Conservation (phyloP, 2,888 invertebrate species). For the Oscheius onirici region DNA sequence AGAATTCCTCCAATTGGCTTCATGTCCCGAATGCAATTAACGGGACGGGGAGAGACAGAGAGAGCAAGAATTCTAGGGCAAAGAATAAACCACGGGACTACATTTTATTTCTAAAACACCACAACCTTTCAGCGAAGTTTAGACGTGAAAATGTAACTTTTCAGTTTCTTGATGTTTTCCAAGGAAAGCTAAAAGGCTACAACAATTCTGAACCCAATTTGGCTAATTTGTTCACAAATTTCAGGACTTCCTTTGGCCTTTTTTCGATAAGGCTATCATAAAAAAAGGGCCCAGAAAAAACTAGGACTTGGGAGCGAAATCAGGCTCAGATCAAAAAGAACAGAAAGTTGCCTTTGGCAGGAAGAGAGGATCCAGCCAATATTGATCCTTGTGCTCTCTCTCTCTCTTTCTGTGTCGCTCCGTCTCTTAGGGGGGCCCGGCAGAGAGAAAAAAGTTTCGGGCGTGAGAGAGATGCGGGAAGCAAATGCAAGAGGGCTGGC, state of each 20-base stretch:
- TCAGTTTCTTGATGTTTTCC: too few species aligned
- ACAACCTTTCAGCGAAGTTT: too few species aligned
- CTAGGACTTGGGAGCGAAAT: background rate
- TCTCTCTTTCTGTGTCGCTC: background rate
- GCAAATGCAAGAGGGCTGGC: conserved; percentile 14
- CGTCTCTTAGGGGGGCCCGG: background rate
- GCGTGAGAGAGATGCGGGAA: conserved; percentile 29
- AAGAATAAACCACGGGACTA: background rate
- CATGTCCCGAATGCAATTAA: background rate
- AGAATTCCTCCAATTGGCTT: too few species aligned
- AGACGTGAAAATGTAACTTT: too few species aligned
- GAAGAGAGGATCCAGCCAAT: background rate
- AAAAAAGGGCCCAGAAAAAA: too few species aligned
- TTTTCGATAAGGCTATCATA: too few species aligned
- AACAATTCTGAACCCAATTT: too few species aligned
- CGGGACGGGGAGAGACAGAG: background rate
- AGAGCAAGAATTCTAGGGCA: background rate
- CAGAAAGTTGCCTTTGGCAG: background rate
- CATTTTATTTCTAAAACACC: too few species aligned
- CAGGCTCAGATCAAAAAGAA: background rate
- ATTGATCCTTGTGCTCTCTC: conserved; percentile 29
- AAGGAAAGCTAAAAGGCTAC: too few species aligned
- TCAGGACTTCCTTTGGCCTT: too few species aligned
- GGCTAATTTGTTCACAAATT: too few species aligned
- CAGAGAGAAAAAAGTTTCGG: conserved; percentile 16